Base-by-base conservation (phyloP, 2,888 invertebrate genomes). In the Glyphotaelius pellucidus region DNA sequence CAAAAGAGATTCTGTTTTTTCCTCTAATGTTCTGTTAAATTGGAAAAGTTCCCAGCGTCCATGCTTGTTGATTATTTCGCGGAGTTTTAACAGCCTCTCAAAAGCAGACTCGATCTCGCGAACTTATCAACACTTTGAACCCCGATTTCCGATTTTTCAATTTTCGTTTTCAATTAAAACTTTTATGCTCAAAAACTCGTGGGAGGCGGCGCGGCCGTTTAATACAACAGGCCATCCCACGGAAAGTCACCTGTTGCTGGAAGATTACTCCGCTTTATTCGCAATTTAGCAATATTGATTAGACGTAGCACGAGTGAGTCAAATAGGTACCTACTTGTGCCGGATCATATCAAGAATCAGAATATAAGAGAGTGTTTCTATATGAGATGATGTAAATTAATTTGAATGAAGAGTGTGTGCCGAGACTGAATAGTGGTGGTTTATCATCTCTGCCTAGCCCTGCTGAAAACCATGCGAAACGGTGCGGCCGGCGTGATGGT, bases 91-190 rank as follows among this genome's bases (percentile, higher is more conserved):
- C 32, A 83, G 83, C 83, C 83, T 32, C 83, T 83, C 83, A 35
- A 32, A 32, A 35, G 35, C 83, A 83, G 83, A 67, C 67, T 15
- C 35, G 86, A 35, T 42, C 86, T 86, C 86, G 42, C 42, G 42
- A 86, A 86, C 86, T 30, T 38, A 86, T 38, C 86, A 86, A 47
- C 86, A 86, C 38, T 38, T 83, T 83, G 83, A 38, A 83, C 12
- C 83, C 38, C 83, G 83, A 47, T 86, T 30, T 38, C 42, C 86
- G 86, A 86, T 86, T 30, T 42, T 42, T 86, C 86, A 86, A 83
- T 86, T 42, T 86, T 42, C 86, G 86, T 86, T 42, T 86, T 86
- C 86, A 86, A 86, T 86, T 86, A 86, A 86, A 86, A 86, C 42
- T 86, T 86, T 86, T 30, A 30, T 42, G 30, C 47, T 47, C 30